Evolutionary conservation across 2,797 vertebrate species (phyloP).

Genomic region (Oreortyx pictus): DNA sequence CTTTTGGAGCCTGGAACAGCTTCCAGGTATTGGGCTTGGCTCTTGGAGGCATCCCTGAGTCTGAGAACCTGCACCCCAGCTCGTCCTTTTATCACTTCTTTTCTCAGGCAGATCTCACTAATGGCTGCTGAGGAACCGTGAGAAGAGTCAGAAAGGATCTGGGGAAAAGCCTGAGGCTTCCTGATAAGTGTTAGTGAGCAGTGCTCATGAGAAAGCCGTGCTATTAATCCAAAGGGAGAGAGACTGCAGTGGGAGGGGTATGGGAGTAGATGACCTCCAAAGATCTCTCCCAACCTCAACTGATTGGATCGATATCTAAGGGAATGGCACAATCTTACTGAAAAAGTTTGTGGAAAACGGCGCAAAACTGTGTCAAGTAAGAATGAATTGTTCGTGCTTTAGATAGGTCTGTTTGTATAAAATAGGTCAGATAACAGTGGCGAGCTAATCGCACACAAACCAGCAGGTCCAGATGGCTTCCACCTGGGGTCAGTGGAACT

Average conservation of each 20-base stretch:
- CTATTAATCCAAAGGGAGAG: not conserved
- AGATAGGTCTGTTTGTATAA: not conserved
- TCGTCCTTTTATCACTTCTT: not conserved
- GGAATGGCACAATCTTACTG: not conserved
- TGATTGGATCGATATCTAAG: not conserved
- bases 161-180: not conserved
- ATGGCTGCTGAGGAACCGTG: not conserved
- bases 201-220: not conserved
- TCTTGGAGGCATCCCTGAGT: not conserved
- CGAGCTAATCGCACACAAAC: not conserved
- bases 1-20: not conserved
- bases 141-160: not conserved
- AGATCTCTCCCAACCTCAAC: not conserved
- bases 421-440: conserved; percentile 58
- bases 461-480: conserved; percentile 62
- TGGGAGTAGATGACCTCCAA: not conserved
- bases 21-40: not conserved
- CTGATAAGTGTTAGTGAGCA: not conserved
- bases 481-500: not conserved
- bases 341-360: not conserved
- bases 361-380: not conserved
- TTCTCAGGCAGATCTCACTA: not conserved
- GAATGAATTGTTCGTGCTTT: not conserved
- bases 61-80: not conserved
- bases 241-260: not conserved